A percentile compares a stretch with the other conserved stretches of the same genome.
phyloP scores from a whole-genome alignment of 2,797 vertebrate genomes.

The Cossypha dichroa region DNA sequence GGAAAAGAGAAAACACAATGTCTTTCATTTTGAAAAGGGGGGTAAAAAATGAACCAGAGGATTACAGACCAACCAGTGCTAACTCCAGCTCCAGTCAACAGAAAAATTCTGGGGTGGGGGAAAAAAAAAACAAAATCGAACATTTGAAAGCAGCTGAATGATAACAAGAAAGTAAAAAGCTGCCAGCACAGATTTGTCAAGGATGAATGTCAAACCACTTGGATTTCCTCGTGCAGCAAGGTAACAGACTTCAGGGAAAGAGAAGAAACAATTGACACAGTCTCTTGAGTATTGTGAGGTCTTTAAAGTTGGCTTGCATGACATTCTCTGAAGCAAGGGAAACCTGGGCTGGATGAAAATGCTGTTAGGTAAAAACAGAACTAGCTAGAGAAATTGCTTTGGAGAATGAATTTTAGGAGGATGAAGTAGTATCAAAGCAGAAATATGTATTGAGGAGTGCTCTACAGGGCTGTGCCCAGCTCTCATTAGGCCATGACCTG shows the following conservation, averaged over 20 bases:
- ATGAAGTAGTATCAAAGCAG: neutral
- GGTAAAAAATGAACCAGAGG: neutral
- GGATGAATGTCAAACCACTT: constrained; percentile 8
- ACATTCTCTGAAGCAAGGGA: neutral
- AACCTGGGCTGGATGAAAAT: neutral
- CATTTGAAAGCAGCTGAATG: constrained; percentile 18
- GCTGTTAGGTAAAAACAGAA: neutral
- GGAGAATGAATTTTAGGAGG: neutral
- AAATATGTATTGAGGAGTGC: neutral
- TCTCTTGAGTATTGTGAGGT: neutral
- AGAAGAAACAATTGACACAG: neutral
- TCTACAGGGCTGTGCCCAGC: neutral
- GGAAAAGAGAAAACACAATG: neutral
- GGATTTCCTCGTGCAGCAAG: neutral
- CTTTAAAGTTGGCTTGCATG: neutral
- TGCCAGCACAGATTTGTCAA: constrained; percentile 17
- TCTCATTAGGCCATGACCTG: neutral
- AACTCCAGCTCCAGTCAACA: neutral
- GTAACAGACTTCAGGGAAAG: constrained; percentile 14
- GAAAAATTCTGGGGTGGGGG: neutral
- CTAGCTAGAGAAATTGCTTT: neutral
- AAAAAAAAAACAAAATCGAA: neutral
- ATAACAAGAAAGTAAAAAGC: constrained; percentile 25
- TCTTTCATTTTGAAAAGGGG: neutral
- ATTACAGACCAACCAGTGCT: neutral